Percentiles rank a stretch among this genome's conserved stretches.
These are phyloP conservation scores for Drosophila paulistorum DNA, from an alignment of 1,140 invertebrate species.

Conservation along the genomic window DNA sequence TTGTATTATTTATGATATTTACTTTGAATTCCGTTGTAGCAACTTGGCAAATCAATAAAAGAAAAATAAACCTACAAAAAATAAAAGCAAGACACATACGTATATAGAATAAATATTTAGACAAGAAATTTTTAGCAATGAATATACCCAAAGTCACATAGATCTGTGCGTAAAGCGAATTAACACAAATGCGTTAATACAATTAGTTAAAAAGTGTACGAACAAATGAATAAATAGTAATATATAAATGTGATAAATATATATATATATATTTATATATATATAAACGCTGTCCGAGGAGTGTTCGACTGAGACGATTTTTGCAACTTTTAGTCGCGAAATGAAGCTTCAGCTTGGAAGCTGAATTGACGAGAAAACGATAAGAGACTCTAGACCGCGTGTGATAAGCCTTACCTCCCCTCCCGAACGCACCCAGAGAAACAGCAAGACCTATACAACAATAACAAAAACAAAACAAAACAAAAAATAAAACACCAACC, in stretches of 20 bases:
- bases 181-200: constrained; percentile 76
- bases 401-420: constrained; percentile 13
- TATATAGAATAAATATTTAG: constrained; percentile 67
- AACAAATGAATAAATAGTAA: constrained; percentile 49
- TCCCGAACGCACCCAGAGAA: neutral
- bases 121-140: constrained; percentile 55
- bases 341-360: constrained; percentile 71
- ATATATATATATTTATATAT: constrained; percentile 50
- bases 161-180: constrained; percentile 68
- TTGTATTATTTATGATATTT: constrained; percentile 27
- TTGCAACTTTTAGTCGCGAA: constrained; percentile 76
- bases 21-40: constrained; percentile 25
- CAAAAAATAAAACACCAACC: constrained; percentile 7
- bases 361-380: constrained; percentile 51
- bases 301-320: constrained; percentile 66
- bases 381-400: constrained; percentile 27
- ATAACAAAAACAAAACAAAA: constrained; percentile 17
- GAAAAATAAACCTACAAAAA: constrained; percentile 18
- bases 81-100: constrained; percentile 47
- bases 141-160: constrained; percentile 56
- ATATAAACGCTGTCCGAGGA: constrained; percentile 38
- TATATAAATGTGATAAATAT: constrained; percentile 49
- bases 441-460: constrained; percentile 22
- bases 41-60: constrained; percentile 68
- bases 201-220: constrained; percentile 79